Percentiles rank a stretch among this genome's conserved stretches.
These are phyloP conservation scores for Odocoileus virginianus DNA, from an alignment of 2,113 vertebrate species.

Conservation along the genomic window DNA sequence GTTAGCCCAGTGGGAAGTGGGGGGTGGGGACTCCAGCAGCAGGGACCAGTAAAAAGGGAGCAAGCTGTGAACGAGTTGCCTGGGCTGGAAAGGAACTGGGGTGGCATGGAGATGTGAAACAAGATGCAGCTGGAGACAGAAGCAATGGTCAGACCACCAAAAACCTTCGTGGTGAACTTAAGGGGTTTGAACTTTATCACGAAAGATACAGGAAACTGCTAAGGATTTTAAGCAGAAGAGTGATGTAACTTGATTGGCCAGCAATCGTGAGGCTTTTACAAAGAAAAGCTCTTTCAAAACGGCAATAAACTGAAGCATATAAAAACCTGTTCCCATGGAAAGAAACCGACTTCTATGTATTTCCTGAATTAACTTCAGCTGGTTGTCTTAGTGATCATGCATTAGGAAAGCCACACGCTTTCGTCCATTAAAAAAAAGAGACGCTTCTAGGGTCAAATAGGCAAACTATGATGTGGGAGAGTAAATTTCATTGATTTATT, in stretches of 20 bases:
- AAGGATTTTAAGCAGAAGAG: neutral
- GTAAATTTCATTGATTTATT: neutral
- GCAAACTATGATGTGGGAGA: neutral
- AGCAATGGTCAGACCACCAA: neutral
- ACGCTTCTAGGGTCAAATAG: neutral
- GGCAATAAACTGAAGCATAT: neutral
- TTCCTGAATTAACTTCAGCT: neutral
- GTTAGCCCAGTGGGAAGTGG: neutral
- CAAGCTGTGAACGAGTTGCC: neutral
- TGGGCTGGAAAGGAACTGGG: neutral
- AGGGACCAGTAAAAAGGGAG: neutral
- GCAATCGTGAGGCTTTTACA: neutral
- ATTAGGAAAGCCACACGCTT: neutral
- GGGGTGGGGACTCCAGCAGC: neutral
- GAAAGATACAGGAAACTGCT: neutral
- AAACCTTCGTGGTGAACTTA: neutral
- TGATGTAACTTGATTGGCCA: neutral
- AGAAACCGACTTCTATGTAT: neutral
- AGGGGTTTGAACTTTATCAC: neutral
- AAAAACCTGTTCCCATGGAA: neutral
- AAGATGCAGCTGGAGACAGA: neutral
- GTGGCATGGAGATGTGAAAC: neutral
- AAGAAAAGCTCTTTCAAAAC: neutral
- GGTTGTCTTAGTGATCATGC: neutral
- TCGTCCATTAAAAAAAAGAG: neutral